Evolutionary conservation across 2,113 vertebrate genomes (phyloP), one percentile per base, ranked within the genome.

Genomic region (Hippocampus comes): DNA sequence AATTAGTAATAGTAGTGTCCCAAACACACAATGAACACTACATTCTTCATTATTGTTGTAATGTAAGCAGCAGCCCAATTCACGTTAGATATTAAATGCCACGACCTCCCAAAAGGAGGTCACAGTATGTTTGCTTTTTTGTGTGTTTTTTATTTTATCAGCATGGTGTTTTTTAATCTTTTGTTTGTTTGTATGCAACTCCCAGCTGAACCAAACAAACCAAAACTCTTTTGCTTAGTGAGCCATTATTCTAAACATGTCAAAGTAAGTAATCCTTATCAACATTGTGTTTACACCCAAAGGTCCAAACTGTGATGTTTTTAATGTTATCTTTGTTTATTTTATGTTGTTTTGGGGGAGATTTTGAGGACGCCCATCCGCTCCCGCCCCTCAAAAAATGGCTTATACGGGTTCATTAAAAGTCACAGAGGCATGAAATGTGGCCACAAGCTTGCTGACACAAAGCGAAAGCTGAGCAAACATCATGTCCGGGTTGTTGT

Each of bases 401-500:
- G 59, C 15, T 61, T 34, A 3, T 61, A 34, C 14, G 27, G 59
- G 59, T 61, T 61, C 59, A 61, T 61, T 61, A 61, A 61, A 30
- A 61, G 59, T 34, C 59, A 61, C 27, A 20, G 59, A 61, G 59
- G 59, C 59, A 34, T 61, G 59, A 61, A 61, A 61, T 34, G 59
- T 34, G 59, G 59, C 17, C 59, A 61, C 59, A 61, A 61, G 59
- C 59, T 34, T 61, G 59, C 59, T 61, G 59, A 61, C 27, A 61
- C 59, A 61, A 61, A 61, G 59, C 30, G 27, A 61, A 61, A 61
- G 59, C 59, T 61, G 59, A 61, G 59, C 59, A 61, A 61, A 61
- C 59, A 61, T 34, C 17, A 61, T 34, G 59, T 30, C 14, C 15
- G 59, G 59, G 17, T 61, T 61, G 59, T 61, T 61, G 59, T 34